These are phyloP conservation scores for Poecilia velifera DNA, from an alignment of 2,797 vertebrate genomes.

Conservation along the genomic window DNA sequence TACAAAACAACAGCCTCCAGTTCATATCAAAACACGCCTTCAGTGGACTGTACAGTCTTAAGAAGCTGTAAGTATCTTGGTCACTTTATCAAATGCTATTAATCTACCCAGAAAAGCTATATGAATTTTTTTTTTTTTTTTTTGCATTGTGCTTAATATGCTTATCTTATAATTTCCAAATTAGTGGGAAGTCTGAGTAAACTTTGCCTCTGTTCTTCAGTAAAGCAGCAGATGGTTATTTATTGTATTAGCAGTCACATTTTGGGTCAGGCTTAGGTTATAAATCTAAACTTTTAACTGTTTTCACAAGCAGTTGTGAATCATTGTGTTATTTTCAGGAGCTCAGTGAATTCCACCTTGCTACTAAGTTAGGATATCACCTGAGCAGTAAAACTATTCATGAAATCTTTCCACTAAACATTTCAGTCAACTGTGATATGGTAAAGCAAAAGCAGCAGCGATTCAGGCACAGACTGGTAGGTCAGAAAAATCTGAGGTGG, in stretches of 20 bases:
- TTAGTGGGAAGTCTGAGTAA: not conserved
- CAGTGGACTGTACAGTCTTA: conserved; percentile 79
- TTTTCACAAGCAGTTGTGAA: not conserved
- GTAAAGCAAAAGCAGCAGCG: not conserved
- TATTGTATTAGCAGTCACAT: not conserved
- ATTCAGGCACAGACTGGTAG: not conserved
- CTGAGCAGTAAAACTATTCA: not conserved
- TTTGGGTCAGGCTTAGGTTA: not conserved
- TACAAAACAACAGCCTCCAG: conserved; percentile 84
- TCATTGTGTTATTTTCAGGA: not conserved
- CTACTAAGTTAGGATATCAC: not conserved
- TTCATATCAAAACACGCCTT: conserved; percentile 81
- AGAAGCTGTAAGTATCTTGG: conserved; percentile 80
- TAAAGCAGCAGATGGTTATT: not conserved
- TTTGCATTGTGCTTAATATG: not conserved
- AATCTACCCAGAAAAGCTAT: not conserved
- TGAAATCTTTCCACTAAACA: not conserved
- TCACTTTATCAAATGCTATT: not conserved
- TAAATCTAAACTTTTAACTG: not conserved
- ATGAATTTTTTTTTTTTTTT: conserved; percentile 6
- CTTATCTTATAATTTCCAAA: not conserved
- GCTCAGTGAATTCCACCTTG: not conserved
- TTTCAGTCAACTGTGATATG: not conserved
- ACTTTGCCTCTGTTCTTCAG: not conserved
- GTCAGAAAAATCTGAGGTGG: not conserved